A percentile compares a stretch with the other conserved stretches of the same genome.
Evolutionary conservation across 2,797 vertebrate species (phyloP).

Genomic region (Sebastes cheni): DNA sequence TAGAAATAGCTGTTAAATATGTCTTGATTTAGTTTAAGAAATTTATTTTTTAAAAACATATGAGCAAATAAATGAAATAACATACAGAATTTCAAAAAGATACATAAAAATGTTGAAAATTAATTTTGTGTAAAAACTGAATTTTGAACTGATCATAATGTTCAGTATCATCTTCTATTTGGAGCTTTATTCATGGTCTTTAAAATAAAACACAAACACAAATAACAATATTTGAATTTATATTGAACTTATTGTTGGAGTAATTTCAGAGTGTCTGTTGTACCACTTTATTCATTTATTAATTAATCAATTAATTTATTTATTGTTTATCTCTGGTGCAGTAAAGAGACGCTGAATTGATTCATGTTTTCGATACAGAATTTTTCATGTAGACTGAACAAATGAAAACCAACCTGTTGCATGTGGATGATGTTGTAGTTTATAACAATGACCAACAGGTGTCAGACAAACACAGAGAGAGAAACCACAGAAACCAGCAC

Average conservation of each 20-base stretch:
- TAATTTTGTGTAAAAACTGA: too few relatives aligned
- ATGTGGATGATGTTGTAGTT: not conserved
- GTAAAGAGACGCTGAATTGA: not conserved
- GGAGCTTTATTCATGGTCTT: not conserved
- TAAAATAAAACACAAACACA: not conserved
- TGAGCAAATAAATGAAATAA: not conserved
- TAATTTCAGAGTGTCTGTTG: too few relatives aligned
- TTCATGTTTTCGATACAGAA: not conserved
- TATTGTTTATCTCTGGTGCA: too few relatives aligned
- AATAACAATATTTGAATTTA: not conserved
- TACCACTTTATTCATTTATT: too few relatives aligned
- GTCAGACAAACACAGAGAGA: constrained; percentile 23
- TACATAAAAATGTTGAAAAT: too few relatives aligned
- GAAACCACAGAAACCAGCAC: not conserved
- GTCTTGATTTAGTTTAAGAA: not conserved
- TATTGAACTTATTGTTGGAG: not conserved
- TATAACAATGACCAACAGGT: constrained; percentile 10
- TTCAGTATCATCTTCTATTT: not conserved
- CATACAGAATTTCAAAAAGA: not conserved
- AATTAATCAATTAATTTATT: too few relatives aligned
- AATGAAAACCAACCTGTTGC: not conserved
- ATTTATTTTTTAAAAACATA: not conserved
- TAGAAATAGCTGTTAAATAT: not conserved
- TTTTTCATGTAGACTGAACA: not conserved
- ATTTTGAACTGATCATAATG: not conserved